Evolutionary conservation across 1,140 invertebrate species (phyloP).

Genomic region (Euura lappo): DNA sequence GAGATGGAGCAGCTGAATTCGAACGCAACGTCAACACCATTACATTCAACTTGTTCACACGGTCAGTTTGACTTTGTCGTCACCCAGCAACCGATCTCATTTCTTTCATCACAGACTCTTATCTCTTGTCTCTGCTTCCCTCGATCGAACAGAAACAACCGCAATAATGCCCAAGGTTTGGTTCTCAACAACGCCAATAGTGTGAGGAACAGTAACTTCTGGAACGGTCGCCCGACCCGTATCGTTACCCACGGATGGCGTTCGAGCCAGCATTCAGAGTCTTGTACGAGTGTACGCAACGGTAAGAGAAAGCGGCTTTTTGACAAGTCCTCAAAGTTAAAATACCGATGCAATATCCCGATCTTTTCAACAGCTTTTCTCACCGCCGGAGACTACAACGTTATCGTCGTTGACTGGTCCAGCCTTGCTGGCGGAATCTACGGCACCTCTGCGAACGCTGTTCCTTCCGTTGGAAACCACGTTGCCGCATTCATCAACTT

Average conservation of each 20-base stretch:
- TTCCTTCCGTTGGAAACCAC: constrained; percentile 43
- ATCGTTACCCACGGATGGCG: constrained; percentile 55
- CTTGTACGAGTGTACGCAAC: constrained; percentile 41
- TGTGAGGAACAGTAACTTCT: constrained; percentile 48
- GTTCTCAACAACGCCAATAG: constrained; percentile 26
- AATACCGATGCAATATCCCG: background rate
- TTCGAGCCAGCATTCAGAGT: constrained; percentile 25
- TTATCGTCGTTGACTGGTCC: constrained; percentile 67
- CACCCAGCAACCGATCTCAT: background rate
- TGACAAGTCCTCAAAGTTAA: constrained; percentile 10
- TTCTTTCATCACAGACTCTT: background rate
- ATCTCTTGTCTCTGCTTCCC: constrained; percentile 17
- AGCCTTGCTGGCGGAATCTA: constrained; percentile 49
- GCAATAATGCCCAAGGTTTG: constrained; percentile 26
- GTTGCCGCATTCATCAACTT: constrained; percentile 48
- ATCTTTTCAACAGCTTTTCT: constrained; percentile 38
- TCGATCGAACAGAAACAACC: constrained; percentile 32
- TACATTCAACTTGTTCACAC: constrained; percentile 13
- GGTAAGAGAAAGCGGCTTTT: no score
- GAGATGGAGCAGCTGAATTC: background rate
- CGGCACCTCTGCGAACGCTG: constrained; percentile 39
- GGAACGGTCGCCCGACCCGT: constrained; percentile 45
- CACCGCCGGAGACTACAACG: constrained; percentile 56
- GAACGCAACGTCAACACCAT: constrained; percentile 1
- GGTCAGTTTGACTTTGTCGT: no score